These are phyloP conservation scores for Datnioides undecimradiatus DNA, from an alignment of 2,113 vertebrate species.

Conservation along the genomic window DNA sequence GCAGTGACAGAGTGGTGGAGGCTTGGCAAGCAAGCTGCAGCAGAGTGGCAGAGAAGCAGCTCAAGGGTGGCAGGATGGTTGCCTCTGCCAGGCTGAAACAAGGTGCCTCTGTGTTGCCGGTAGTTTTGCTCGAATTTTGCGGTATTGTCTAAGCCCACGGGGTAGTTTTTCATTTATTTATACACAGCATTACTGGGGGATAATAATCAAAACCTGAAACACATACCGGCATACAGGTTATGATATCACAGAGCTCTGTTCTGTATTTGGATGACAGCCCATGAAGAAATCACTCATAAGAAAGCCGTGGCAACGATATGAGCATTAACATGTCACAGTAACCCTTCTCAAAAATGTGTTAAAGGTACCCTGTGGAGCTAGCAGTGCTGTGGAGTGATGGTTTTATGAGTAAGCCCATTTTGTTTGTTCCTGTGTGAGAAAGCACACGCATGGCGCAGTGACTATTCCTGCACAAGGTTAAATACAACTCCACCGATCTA, in stretches of 20 bases:
- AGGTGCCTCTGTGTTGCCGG: conserved; percentile 9
- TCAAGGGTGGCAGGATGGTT: conserved; percentile 30
- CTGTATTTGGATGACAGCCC: conserved; percentile 12
- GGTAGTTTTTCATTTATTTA: conserved; percentile 6
- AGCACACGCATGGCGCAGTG: background rate
- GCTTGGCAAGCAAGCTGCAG: conserved; percentile 32
- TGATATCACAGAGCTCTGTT: conserved; percentile 3
- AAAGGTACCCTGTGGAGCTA: background rate
- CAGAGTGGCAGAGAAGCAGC: conserved; percentile 41
- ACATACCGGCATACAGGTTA: background rate
- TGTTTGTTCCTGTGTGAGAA: background rate
- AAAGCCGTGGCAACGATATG: background rate
- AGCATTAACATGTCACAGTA: background rate
- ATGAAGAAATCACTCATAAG: background rate
- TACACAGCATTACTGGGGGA: background rate
- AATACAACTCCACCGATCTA: background rate
- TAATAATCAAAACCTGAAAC: conserved; percentile 3
- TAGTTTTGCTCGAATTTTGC: conserved; percentile 21
- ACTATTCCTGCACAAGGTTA: background rate
- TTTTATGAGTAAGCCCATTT: background rate
- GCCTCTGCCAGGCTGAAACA: conserved; percentile 19
- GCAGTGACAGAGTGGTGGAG: conserved; percentile 38
- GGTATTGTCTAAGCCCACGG: background rate
- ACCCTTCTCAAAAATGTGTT: conserved; percentile 2
- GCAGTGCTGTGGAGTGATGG: background rate